Base-by-base conservation (phyloP, 2,113 vertebrate species). In the Alectura lathami region DNA sequence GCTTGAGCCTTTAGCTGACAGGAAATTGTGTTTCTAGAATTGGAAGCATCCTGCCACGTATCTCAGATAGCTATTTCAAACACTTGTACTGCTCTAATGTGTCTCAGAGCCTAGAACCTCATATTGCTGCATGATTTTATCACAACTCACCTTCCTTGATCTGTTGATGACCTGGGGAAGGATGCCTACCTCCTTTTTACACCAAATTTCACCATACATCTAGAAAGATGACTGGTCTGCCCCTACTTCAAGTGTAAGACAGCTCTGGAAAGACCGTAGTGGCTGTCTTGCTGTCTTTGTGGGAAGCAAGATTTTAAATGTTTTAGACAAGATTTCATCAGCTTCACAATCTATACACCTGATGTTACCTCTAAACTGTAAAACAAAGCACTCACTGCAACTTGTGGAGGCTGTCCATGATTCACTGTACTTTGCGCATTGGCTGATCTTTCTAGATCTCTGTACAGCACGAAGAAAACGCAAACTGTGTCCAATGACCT, bases 1-100 rank as follows among this genome's bases (percentile, higher is more conserved):
- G 93, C 54, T 54, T 30, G 38, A 93, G 57, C 56, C 62, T 78
- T 68, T 84, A 82, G 30, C 24, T 79, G 62, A 73, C 36, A 91
- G 53, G 62, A 92, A 90, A 72, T 92, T 0, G 17, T 70, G 88
- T 80, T 94, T 96, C 72, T 91, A 70, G 83, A 92, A 89, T 43
- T 73, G 81, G 53, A 83, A 34, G 29, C 67, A 80, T 83, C 40
- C 26, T 85, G 70, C 45, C 70, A 77, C 56, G 29, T 87, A 89
- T 89, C 62, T 94, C 11, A 29, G 83, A 85, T 67, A 84, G 36
- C 74, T 87, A 10, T 92, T 86, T 85, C 67, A 45, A 82, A 83
- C 22, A 38, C 20, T 85, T 88, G 32, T 89, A 70, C 69, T 89
- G 51, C 15, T 47, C 36, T 64, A 56, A 68, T 42, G n/a, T 60